Percentiles rank a stretch among this genome's conserved stretches.
These are phyloP conservation scores for Ophion ventricosus DNA, from an alignment of 2,888 invertebrate species.

Conservation along the genomic window DNA sequence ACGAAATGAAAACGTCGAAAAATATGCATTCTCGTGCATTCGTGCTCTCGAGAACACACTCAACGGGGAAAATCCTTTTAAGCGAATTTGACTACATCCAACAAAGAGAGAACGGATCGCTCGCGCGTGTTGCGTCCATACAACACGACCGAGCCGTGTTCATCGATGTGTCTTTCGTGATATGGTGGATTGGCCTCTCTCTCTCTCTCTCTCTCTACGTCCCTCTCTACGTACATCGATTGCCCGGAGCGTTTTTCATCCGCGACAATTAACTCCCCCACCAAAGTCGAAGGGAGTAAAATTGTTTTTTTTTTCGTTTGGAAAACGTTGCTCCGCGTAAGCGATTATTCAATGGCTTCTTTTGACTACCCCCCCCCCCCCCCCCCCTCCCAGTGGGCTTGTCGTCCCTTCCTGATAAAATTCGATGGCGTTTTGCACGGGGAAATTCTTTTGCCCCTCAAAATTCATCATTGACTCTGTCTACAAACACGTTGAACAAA, in stretches of 20 bases:
- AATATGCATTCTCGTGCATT: neutral
- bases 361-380: neutral
- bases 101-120: slow-evolving; percentile 22
- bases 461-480: neutral
- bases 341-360: neutral
- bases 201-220: neutral
- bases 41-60: neutral
- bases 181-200: slow-evolving; percentile 7
- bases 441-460: neutral
- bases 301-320: slow-evolving; percentile 18
- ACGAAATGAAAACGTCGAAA: neutral
- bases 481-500: neutral
- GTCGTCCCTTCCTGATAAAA: neutral
- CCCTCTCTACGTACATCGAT: slow-evolving; percentile 14
- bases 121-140: neutral
- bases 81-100: slow-evolving; percentile 24
- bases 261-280: slow-evolving; percentile 32
- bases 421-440: neutral
- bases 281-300: slow-evolving; percentile 6
- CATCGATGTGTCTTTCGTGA: slow-evolving; percentile 41
- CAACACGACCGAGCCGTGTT: slow-evolving; percentile 14
- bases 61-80: slow-evolving; percentile 28
- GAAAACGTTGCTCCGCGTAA: neutral
- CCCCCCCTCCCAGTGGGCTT: neutral
- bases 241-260: slow-evolving; percentile 36